Percentiles rank a stretch among this genome's conserved stretches.
These are phyloP conservation scores for Zaprionus nigranus DNA, from an alignment of 1,140 invertebrate species.

Conservation along the genomic window DNA sequence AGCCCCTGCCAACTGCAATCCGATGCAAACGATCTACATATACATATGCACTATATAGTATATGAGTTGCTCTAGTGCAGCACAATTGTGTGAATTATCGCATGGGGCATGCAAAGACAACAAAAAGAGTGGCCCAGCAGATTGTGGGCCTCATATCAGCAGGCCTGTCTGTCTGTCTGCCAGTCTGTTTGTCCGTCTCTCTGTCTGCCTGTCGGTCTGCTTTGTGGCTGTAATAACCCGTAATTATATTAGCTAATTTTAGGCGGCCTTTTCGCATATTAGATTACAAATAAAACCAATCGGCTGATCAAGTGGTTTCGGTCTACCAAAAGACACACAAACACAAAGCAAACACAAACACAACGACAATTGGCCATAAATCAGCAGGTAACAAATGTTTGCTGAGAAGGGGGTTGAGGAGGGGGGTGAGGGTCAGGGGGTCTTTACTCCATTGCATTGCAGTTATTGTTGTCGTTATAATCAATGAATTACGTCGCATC, in stretches of 20 bases:
- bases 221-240: slow-evolving; percentile 61
- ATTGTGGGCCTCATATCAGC: slow-evolving; percentile 13
- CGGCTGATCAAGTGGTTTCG: slow-evolving; percentile 39
- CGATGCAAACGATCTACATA: slow-evolving; percentile 27
- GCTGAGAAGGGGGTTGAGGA: background rate
- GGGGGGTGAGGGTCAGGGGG: background rate
- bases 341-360: slow-evolving; percentile 35
- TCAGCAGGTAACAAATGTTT: slow-evolving; percentile 67
- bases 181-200: background rate
- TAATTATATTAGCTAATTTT: slow-evolving; percentile 69
- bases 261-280: slow-evolving; percentile 48
- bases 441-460: slow-evolving; percentile 39
- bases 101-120: slow-evolving; percentile 37
- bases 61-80: background rate
- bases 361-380: slow-evolving; percentile 75
- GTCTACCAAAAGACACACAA: slow-evolving; percentile 42
- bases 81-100: slow-evolving; percentile 75
- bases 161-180: slow-evolving; percentile 4
- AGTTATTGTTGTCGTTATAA: slow-evolving; percentile 82
- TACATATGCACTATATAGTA: slow-evolving; percentile 20
- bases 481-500: slow-evolving; percentile 82
- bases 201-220: slow-evolving; percentile 7
- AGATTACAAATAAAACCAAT: slow-evolving; percentile 39
- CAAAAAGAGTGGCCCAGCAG: slow-evolving; percentile 14
- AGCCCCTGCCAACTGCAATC: background rate